Evolutionary conservation across 1,140 invertebrate genomes (phyloP), one percentile per base, ranked within the genome.

Genomic region (Uloborus diversus): DNA sequence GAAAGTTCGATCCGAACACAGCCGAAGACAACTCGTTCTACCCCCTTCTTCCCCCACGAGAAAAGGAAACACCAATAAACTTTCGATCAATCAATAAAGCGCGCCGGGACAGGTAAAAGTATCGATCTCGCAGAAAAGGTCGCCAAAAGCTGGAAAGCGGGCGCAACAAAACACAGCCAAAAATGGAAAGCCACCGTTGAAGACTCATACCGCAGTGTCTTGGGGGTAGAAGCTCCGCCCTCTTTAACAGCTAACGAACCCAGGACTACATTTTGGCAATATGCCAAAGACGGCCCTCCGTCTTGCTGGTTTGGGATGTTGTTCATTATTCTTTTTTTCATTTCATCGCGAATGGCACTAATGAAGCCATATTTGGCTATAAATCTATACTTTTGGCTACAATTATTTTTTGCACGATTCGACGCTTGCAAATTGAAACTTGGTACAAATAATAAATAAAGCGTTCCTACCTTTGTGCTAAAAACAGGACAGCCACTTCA

Each of bases 81-180:
- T 73, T 71, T 71, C 69, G 56, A 73, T 73, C 69, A 73, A 73
- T 70, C 69, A 73, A 73, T 73, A 73, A 61, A 25, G 17, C 23
- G n/a, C 37, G 2, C 49, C 53, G 56, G 32, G 69, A 73, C 69
- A 73, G 69, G 69, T 73, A 73, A 73, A 73, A 73, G 49, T 70
- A 70, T 73, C 61, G 69, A 73, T 73, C 56, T 53, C 25, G 20
- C 25, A 17, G n/a, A n/a, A n/a, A n/a, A n/a, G n/a, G n/a, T n/a
- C n/a, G n/a, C n/a, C n/a, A n/a, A n/a, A n/a, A n/a, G n/a, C n/a
- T n/a, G n/a, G n/a, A n/a, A n/a, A n/a, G n/a, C n/a, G n/a, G n/a
- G n/a, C n/a, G n/a, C n/a, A 23, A 53, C 11, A 53, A 53, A 69
- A 56, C 35, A 27, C 11, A 47, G 69, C 69, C 69, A 71, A 73